phyloP scores from a whole-genome alignment of 1,140 invertebrate species.

The Lethrus apterus region DNA sequence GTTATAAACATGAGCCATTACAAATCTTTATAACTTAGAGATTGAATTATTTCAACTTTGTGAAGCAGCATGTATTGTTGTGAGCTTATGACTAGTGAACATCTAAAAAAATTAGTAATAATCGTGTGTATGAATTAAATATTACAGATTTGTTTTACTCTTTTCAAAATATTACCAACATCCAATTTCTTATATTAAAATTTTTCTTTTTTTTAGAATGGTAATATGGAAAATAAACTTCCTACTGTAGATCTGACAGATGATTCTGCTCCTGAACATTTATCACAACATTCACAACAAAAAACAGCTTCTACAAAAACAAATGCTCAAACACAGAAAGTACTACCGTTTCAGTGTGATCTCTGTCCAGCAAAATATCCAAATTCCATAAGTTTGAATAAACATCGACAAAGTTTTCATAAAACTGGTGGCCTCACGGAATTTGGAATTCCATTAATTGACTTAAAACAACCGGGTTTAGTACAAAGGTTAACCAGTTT shows the following conservation, averaged over 20 bases:
- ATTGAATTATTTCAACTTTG: slow-evolving; percentile 6
- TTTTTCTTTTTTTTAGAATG: not conserved
- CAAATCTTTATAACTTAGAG: slow-evolving; percentile 3
- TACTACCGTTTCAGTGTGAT: slow-evolving; percentile 54
- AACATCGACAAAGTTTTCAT: slow-evolving; percentile 63
- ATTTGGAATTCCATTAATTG: slow-evolving; percentile 63
- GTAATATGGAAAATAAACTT: slow-evolving; percentile 14
- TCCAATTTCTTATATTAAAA: no score
- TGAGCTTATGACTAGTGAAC: no score
- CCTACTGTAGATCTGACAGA: slow-evolving; percentile 37
- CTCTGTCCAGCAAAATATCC: slow-evolving; percentile 64
- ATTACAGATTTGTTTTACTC: slow-evolving; percentile 38
- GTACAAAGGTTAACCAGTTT: slow-evolving; percentile 54
- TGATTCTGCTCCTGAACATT: slow-evolving; percentile 19
- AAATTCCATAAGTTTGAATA: slow-evolving; percentile 53
- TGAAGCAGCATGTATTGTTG: no score
- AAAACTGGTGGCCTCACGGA: slow-evolving; percentile 49
- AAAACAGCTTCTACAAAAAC: not conserved
- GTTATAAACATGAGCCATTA: not conserved
- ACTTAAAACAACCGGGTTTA: slow-evolving; percentile 58
- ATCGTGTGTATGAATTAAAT: slow-evolving; percentile 58
- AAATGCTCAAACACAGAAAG: slow-evolving; percentile 21
- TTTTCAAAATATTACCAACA: no score
- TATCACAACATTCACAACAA: slow-evolving; percentile 2
- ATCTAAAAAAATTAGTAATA: slow-evolving; percentile 57